These are phyloP conservation scores for Oeneis ivallda DNA, from an alignment of 2,888 invertebrate genomes.

Conservation along the genomic window DNA sequence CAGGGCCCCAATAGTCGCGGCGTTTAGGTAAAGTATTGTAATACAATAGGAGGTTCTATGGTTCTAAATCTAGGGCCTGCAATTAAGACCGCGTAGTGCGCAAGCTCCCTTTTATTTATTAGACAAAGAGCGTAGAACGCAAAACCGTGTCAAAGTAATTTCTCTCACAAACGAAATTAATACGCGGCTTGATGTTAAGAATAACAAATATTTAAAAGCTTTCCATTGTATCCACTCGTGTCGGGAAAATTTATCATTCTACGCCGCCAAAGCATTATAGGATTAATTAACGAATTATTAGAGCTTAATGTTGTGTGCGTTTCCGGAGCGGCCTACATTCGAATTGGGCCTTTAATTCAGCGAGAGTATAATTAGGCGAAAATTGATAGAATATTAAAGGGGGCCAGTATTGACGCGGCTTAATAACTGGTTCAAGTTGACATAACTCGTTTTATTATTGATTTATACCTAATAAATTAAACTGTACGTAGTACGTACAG, in stretches of 20 bases:
- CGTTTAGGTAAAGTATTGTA: too few species aligned
- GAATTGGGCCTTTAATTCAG: slow-evolving; percentile 30
- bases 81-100: too few species aligned
- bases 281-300: slow-evolving; percentile 33
- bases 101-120: neutral
- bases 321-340: slow-evolving; percentile 30
- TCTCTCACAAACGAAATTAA: slow-evolving; percentile 20
- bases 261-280: slow-evolving; percentile 28
- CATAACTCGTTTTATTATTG: neutral
- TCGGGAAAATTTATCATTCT: slow-evolving; percentile 31
- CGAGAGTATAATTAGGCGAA: slow-evolving; percentile 25
- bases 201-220: slow-evolving; percentile 48
- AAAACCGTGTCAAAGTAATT: slow-evolving; percentile 16
- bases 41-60: too few species aligned
- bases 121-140: neutral
- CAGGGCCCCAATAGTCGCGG: too few species aligned
- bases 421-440: neutral
- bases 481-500: too few species aligned
- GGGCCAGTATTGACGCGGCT: neutral
- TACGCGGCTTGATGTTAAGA: slow-evolving; percentile 33
- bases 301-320: slow-evolving; percentile 32
- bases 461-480: neutral
- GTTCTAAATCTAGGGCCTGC: too few species aligned
- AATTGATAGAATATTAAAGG: slow-evolving; percentile 34
- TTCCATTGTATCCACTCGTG: slow-evolving; percentile 42